Evolutionary conservation across 2,797 vertebrate species (phyloP).

Genomic region (Enteromius mattozi): DNA sequence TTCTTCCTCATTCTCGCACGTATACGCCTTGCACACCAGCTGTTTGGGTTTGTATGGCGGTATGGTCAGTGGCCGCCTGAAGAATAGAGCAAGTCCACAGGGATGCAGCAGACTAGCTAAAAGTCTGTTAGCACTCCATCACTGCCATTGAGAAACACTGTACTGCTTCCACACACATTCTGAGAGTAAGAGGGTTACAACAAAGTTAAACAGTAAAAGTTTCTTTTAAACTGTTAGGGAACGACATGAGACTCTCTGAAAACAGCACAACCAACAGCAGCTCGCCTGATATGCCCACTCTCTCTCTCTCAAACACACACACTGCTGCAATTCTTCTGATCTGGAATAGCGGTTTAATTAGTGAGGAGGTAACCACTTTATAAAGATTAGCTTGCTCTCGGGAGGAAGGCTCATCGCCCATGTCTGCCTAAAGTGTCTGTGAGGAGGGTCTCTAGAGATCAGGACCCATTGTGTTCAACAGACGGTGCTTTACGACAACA

Average conservation of each 20-base stretch:
- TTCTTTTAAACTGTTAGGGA: conserved; percentile 20
- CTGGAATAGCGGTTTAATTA: conserved; percentile 58
- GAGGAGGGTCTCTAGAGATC: conserved; percentile 72
- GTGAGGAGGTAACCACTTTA: conserved; percentile 72
- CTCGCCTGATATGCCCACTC: conserved; percentile 2
- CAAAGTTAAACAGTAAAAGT: conserved; percentile 26
- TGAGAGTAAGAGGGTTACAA: conserved; percentile 36
- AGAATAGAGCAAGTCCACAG: conserved; percentile 66
- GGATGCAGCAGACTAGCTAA: conserved; percentile 52
- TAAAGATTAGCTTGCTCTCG: conserved; percentile 75
- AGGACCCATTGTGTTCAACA: conserved; percentile 70
- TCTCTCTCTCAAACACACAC: not conserved
- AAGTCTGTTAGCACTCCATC: conserved; percentile 70
- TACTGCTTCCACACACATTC: conserved; percentile 73
- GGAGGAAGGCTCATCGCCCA: conserved; percentile 65
- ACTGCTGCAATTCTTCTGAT: conserved; percentile 34
- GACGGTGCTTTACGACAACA: conserved; percentile 80
- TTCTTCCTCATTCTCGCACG: not conserved
- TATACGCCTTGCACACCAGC: not conserved
- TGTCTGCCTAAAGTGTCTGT: conserved; percentile 75
- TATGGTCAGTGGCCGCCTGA: conserved; percentile 55
- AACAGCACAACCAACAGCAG: conserved; percentile 15
- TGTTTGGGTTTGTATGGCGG: conserved; percentile 21
- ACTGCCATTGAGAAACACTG: conserved; percentile 69
- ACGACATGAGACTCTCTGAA: not conserved